phyloP scores from a whole-genome alignment of 2,888 invertebrate species.

The Athripsodes cinereus region DNA sequence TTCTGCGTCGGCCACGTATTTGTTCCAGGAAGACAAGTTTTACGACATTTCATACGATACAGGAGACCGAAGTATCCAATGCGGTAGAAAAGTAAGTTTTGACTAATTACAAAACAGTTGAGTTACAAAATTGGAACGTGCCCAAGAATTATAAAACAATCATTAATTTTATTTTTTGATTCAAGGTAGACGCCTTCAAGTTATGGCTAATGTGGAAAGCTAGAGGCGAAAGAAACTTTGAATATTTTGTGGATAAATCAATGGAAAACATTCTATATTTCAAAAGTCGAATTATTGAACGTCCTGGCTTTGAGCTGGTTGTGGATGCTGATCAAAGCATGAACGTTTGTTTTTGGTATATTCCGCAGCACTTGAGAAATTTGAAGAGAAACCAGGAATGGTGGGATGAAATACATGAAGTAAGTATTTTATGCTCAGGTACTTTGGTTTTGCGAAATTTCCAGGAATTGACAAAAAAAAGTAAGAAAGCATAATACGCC shows the following conservation, averaged over 20 bases:
- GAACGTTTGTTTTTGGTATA: slow-evolving; percentile 89
- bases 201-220: slow-evolving; percentile 92
- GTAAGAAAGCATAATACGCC: too few species aligned
- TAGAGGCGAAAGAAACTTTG: slow-evolving; percentile 58
- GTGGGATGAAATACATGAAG: slow-evolving; percentile 51
- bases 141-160: too few species aligned
- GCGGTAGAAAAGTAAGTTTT: slow-evolving; percentile 70
- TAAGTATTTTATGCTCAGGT: slow-evolving; percentile 30
- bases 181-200: slow-evolving; percentile 78
- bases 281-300: slow-evolving; percentile 42
- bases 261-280: slow-evolving; percentile 59
- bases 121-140: too few species aligned
- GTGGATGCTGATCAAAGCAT: slow-evolving; percentile 57
- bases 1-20: slow-evolving; percentile 65
- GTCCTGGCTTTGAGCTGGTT: slow-evolving; percentile 60
- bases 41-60: slow-evolving; percentile 74
- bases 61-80: slow-evolving; percentile 85
- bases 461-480: too few species aligned
- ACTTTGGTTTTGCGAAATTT: too few species aligned
- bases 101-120: too few species aligned
- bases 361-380: slow-evolving; percentile 52
- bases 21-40: slow-evolving; percentile 81
- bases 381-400: slow-evolving; percentile 40
- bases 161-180: too few species aligned
- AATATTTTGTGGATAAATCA: slow-evolving; percentile 56